Evolutionary conservation across 2,113 vertebrate species (phyloP).

Genomic region (Actinemys pallida): DNA sequence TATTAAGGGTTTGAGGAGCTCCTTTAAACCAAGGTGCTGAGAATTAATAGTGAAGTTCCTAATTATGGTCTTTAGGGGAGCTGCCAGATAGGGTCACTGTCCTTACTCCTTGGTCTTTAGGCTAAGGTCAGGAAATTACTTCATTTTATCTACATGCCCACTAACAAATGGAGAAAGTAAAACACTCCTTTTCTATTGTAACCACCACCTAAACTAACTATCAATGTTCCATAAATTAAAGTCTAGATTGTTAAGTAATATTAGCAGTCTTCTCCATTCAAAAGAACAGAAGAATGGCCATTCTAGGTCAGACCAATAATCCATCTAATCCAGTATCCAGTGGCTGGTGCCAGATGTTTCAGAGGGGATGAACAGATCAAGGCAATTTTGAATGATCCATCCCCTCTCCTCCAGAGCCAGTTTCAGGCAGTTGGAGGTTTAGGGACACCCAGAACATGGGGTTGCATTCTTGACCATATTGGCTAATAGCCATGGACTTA

Average conservation of each 20-base stretch:
- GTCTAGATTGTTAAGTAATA: not conserved
- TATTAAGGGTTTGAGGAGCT: not conserved
- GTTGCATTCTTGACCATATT: not conserved
- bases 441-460: not conserved
- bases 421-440: not conserved
- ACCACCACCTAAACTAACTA: not conserved
- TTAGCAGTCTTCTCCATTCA: not conserved
- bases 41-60: not conserved
- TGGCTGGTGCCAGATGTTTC: not conserved
- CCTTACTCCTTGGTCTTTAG: not conserved
- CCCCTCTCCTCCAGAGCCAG: not conserved
- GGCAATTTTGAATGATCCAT: not conserved
- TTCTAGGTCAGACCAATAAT: not conserved
- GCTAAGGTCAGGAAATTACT: not conserved
- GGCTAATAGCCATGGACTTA: not conserved
- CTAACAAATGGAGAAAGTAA: not conserved
- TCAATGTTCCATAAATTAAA: not conserved
- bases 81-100: not conserved
- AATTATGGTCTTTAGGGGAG: not conserved
- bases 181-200: not conserved
- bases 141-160: not conserved
- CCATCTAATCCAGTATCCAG: not conserved
- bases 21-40: not conserved
- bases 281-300: not conserved
- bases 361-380: not conserved